Conservation (phyloP, 2,113 vertebrate genomes). For the Castor canadensis region DNA sequence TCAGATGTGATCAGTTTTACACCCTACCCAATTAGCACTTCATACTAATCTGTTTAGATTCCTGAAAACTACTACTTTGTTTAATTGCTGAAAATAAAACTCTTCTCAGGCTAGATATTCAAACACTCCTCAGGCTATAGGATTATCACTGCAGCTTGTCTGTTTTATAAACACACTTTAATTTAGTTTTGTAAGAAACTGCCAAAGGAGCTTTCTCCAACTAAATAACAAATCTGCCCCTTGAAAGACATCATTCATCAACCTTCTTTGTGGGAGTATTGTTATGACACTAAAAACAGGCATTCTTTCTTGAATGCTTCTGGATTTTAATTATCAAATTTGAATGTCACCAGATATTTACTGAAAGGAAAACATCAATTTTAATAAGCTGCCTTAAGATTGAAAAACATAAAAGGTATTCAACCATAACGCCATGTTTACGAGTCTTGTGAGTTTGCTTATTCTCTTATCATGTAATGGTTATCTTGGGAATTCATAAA, state of each 20-base stretch:
- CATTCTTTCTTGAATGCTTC: slow-evolving; percentile 74
- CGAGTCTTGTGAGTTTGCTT: slow-evolving; percentile 41
- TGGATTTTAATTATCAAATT: slow-evolving; percentile 78
- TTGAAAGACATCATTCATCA: slow-evolving; percentile 78
- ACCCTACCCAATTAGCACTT: slow-evolving; percentile 24
- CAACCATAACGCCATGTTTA: slow-evolving; percentile 56
- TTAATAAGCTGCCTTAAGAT: slow-evolving; percentile 75
- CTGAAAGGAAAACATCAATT: slow-evolving; percentile 73
- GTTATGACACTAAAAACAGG: slow-evolving; percentile 73
- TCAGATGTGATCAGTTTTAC: background rate
- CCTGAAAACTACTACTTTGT: slow-evolving; percentile 43
- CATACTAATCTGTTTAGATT: slow-evolving; percentile 47
- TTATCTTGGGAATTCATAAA: slow-evolving; percentile 54
- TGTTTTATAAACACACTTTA: slow-evolving; percentile 75
- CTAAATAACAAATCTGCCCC: slow-evolving; percentile 73
- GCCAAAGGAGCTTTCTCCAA: slow-evolving; percentile 71
- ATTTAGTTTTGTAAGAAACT: slow-evolving; percentile 73
- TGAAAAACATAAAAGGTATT: slow-evolving; percentile 66
- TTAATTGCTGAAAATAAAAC: slow-evolving; percentile 23
- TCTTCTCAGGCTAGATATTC: slow-evolving; percentile 43
- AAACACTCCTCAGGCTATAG: slow-evolving; percentile 61
- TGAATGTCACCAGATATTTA: slow-evolving; percentile 73
- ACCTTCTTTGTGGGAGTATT: slow-evolving; percentile 69
- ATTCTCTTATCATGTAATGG: background rate
- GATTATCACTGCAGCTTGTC: slow-evolving; percentile 37